Percentiles rank a stretch among this genome's conserved stretches.
These are phyloP conservation scores for Turritopsis dohrnii DNA, from an alignment of 30 jellyfish, hydroid and myxozoan species.

Conservation along the genomic window DNA sequence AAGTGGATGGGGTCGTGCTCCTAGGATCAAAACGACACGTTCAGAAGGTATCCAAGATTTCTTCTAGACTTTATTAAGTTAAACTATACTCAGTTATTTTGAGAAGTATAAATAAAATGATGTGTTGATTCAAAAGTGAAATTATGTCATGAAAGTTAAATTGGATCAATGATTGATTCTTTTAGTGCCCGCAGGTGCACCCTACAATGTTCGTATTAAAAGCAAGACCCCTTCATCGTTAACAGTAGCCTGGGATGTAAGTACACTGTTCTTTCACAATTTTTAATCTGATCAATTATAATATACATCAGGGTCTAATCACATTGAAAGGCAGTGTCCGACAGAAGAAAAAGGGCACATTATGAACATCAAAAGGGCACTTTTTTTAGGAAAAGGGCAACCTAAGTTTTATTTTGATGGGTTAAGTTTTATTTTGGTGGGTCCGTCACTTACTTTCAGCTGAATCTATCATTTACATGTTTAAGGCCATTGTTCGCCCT, in stretches of 20 bases:
- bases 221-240: conserved; percentile 63
- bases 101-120: neutral
- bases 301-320: no score
- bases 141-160: no score
- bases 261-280: neutral
- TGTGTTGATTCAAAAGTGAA: neutral
- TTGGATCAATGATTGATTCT: no score
- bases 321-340: no score
- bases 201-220: conserved; percentile 47
- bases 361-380: no score
- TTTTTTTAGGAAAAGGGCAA: no score
- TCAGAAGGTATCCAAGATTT: conserved; percentile 42
- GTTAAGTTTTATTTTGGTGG: no score
- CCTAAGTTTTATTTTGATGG: no score
- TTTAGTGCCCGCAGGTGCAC: conserved; percentile 85
- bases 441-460: no score
- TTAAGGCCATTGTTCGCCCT: no score
- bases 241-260: conserved; percentile 80
- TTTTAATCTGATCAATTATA: neutral
- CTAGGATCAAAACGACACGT: conserved; percentile 45
- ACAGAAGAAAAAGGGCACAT: no score
- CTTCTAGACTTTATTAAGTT: neutral
- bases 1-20: conserved; percentile 69
- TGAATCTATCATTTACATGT: no score
- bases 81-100: neutral